Evolutionary conservation across 2,113 vertebrate species (phyloP), one percentile per base, ranked within the genome.

Genomic region (Urocynchramus pylzowi): DNA sequence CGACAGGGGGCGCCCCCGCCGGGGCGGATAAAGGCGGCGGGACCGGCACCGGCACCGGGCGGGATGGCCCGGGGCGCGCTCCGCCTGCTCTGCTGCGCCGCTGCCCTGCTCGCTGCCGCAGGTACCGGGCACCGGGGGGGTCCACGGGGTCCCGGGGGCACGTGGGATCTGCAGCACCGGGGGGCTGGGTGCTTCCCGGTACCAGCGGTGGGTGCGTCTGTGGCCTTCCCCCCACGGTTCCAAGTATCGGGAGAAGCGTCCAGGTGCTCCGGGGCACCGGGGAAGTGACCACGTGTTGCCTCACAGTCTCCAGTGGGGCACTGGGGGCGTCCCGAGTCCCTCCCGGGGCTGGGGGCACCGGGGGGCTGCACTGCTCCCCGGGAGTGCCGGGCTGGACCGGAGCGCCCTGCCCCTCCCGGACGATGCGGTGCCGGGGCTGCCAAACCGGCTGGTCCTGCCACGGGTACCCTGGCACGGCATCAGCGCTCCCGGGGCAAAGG

Each of bases 101-200:
- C 44, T 76, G 87, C 63, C 82, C 78, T 96, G 90, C 63, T 75
- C 12, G 35, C 59, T 50, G 49, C 50, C 7, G 45, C 74, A 96
- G 92, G 95, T 94, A 88, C 70, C 44, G 74, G 83, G 56, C 52
- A 27, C 64, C 8, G 44, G 39, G 50, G 11, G n/a, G 37, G 4
- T 26, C 15, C 24, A 8, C 2, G 35, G 50, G 49, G 20, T 41
- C 33, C 35, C 22, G 9, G 70, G 41, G 35, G 11, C 16, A 5
- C 22, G 3, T 0, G 60, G 31, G 69, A 7, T 19, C 59, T 44
- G 44, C 44, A 41, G 68, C 19, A 37, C 57, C 50, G 42, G 31
- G 12, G n/a, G 44, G 11, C 35, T 16, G 57, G 4, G 22, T 8
- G 44, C 30, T 18, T 39, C 67, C 39, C 64, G 56, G 28, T 27